Evolutionary conservation across 2,797 vertebrate genomes (phyloP).

Genomic region (Sandelia bainsii): DNA sequence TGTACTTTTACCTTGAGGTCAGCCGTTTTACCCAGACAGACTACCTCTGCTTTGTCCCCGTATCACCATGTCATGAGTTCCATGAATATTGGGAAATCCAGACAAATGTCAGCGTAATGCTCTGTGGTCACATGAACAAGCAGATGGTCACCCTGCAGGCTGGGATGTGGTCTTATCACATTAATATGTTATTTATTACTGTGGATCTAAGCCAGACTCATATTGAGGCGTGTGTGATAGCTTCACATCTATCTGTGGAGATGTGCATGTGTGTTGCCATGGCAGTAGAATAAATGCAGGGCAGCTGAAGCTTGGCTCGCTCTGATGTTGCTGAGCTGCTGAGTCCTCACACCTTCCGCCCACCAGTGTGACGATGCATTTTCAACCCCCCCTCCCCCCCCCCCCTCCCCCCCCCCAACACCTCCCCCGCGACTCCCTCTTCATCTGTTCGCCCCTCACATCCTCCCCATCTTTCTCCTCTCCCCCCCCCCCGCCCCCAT

Average conservation of each 20-base stretch:
- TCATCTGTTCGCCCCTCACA: slow-evolving; percentile 64
- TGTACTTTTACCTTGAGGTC: background rate
- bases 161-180: slow-evolving; percentile 8
- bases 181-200: slow-evolving; percentile 18
- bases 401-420: too few relatives aligned
- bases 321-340: slow-evolving; percentile 9
- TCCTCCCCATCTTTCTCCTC: slow-evolving; percentile 40
- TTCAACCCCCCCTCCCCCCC: slow-evolving; percentile 15
- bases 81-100: background rate
- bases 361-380: slow-evolving; percentile 58
- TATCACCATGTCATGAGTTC: background rate
- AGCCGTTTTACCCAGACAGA: background rate
- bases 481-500: slow-evolving; percentile 6
- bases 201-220: slow-evolving; percentile 1
- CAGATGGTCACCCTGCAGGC: slow-evolving; percentile 5
- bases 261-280: slow-evolving; percentile 50
- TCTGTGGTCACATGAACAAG: background rate
- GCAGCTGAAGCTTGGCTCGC: slow-evolving; percentile 47
- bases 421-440: slow-evolving; percentile 19
- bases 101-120: background rate
- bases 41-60: background rate
- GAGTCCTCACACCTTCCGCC: slow-evolving; percentile 55
- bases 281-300: slow-evolving; percentile 28
- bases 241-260: background rate
- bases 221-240: background rate